phyloP scores from a whole-genome alignment of 2,888 invertebrate genomes.

The Gisinianus flammeolus region DNA sequence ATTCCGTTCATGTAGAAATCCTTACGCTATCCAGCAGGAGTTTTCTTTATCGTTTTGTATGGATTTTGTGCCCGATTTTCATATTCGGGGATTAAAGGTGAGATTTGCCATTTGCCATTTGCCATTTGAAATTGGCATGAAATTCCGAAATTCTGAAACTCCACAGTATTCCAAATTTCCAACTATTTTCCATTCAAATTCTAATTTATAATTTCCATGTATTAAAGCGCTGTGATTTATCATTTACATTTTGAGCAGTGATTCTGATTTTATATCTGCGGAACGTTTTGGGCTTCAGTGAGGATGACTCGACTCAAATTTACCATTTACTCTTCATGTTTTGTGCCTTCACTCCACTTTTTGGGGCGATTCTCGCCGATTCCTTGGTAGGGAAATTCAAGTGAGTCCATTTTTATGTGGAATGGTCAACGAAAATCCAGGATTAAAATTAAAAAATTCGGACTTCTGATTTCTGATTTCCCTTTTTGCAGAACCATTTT shows the following conservation, averaged over 20 bases:
- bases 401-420: slow-evolving; percentile 59
- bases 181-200: background rate
- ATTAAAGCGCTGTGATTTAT: too few species aligned
- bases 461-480: background rate
- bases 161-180: background rate
- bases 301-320: slow-evolving; percentile 75
- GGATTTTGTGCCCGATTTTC: slow-evolving; percentile 98
- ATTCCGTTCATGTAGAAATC: background rate
- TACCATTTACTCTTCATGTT: slow-evolving; percentile 86
- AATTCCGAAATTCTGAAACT: background rate
- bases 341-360: slow-evolving; percentile 84
- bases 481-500: slow-evolving; percentile 64
- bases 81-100: slow-evolving; percentile 96
- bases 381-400: slow-evolving; percentile 88
- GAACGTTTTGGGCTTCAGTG: slow-evolving; percentile 74
- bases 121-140: background rate
- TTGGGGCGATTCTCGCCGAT: slow-evolving; percentile 94
- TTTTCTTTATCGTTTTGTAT: slow-evolving; percentile 92
- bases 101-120: slow-evolving; percentile 61
- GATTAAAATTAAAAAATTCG: background rate
- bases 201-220: background rate
- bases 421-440: background rate
- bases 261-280: slow-evolving; percentile 87
- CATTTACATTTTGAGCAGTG: too few species aligned
- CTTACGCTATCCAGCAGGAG: slow-evolving; percentile 77